Evolutionary conservation across 2,797 vertebrate genomes (phyloP).

Genomic region (Sylvia borin): DNA sequence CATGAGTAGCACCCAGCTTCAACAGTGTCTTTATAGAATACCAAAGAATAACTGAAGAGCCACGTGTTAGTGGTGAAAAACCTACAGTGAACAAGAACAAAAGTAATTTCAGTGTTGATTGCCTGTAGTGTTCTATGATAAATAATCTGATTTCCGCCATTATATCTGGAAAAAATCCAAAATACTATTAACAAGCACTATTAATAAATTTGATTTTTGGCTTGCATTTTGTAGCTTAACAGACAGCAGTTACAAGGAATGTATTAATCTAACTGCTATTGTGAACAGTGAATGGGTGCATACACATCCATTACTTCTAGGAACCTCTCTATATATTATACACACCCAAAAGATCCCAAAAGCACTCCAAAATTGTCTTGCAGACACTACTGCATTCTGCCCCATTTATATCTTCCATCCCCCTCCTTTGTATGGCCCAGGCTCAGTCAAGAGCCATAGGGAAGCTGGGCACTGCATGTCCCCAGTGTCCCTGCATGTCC

Average conservation of each 20-base stretch:
- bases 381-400: background rate
- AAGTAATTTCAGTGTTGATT: background rate
- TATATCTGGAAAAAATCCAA: background rate
- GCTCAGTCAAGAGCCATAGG: rapidly evolving
- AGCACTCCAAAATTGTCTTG: background rate
- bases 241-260: background rate
- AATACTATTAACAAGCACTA: background rate
- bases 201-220: background rate
- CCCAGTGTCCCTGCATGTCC: rapidly evolving
- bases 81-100: background rate
- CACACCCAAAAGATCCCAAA: background rate
- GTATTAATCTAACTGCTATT: background rate
- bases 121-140: background rate
- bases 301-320: background rate
- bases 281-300: background rate
- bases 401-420: background rate
- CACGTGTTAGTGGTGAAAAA: background rate
- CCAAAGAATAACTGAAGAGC: background rate
- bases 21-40: background rate
- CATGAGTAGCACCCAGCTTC: background rate
- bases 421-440: rapidly evolving
- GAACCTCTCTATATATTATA: background rate
- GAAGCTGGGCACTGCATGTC: rapidly evolving
- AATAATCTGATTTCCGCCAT: background rate
- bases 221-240: background rate